These are phyloP conservation scores for Ictidomys tridecemlineatus DNA, from an alignment of 2,113 vertebrate genomes.

Conservation along the genomic window DNA sequence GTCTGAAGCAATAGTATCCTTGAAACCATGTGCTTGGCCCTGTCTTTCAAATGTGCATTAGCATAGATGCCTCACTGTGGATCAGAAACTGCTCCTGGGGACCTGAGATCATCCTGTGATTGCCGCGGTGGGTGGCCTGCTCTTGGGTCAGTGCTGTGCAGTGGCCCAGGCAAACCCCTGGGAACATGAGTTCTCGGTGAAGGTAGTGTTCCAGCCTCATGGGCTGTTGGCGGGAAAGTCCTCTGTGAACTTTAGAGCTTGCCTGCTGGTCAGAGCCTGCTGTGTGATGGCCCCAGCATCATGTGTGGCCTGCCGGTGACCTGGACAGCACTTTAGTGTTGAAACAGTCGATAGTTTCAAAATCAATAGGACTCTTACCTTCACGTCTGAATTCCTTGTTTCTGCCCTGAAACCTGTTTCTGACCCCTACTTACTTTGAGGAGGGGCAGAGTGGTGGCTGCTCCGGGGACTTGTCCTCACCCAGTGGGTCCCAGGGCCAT, in stretches of 20 bases:
- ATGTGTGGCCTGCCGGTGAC: not conserved
- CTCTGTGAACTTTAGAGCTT: no score
- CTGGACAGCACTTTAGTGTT: fast-evolving
- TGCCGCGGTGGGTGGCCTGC: no score
- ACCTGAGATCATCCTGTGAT: not conserved
- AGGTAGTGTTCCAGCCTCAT: no score
- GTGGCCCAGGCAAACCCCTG: no score
- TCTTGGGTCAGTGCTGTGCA: no score
- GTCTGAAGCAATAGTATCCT: not conserved
- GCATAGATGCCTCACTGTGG: not conserved
- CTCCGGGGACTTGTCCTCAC: not conserved
- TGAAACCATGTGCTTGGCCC: not conserved
- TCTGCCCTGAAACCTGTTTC: not conserved
- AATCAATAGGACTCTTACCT: not conserved
- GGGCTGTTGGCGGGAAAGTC: no score
- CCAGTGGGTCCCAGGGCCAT: not conserved
- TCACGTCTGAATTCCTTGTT: not conserved
- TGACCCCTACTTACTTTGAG: fast-evolving
- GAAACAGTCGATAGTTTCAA: not conserved
- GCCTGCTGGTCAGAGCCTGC: not conserved
- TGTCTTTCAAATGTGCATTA: not conserved
- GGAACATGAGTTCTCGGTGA: no score
- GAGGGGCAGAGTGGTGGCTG: not conserved
- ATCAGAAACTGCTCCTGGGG: not conserved
- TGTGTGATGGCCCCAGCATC: fast-evolving